Evolutionary conservation across 2,888 invertebrate genomes (phyloP), one percentile per base, ranked within the genome.

Genomic region (Pollenia amentaria): DNA sequence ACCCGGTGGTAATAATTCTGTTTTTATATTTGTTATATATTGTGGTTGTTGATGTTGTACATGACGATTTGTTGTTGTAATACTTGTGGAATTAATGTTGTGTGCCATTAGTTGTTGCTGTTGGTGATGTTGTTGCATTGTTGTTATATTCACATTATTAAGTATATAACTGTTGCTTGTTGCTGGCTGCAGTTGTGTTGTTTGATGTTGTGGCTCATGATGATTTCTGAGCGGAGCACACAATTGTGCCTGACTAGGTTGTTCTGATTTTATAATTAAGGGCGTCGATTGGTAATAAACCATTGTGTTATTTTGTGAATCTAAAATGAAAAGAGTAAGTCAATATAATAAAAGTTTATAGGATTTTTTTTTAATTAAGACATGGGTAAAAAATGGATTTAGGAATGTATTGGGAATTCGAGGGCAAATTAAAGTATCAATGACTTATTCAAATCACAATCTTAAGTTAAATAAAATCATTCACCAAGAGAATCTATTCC

Each of bases 241-340:
- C 75, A 92, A 91, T 76, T 93, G 92, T 67, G 90, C 85, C 89
- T 93, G 92, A 76, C 90, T 90, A 83, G 91, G 89, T 87, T 92
- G 92, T 87, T 93, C 93, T 46, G 92, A 91, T 91, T 93, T 93
- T 89, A 93, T 92, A 82, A 93, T 92, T 75, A 93, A 89, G 85
- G 92, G 93, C 80, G 92, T 90, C 67, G 93, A 90, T 85, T 93
- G 91, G 88, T 93, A 93, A 89, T 93, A 93, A 79, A 93, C 93
- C 93, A 93, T 93, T 87, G 93, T 93, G 89, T 67, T 87, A 42
- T 88, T 89, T 85, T 88, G 88, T 86, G 90, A 89, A 88, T 93
- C 93, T 93, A 80, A 8, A 90, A 87, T 46, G 18, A 79, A 29
- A 73, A 3, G n/a, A 44, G 40, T 0, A 38, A 51, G 10, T 18